phyloP scores from a whole-genome alignment of 2,113 vertebrate genomes.

The Saccopteryx bilineata region DNA sequence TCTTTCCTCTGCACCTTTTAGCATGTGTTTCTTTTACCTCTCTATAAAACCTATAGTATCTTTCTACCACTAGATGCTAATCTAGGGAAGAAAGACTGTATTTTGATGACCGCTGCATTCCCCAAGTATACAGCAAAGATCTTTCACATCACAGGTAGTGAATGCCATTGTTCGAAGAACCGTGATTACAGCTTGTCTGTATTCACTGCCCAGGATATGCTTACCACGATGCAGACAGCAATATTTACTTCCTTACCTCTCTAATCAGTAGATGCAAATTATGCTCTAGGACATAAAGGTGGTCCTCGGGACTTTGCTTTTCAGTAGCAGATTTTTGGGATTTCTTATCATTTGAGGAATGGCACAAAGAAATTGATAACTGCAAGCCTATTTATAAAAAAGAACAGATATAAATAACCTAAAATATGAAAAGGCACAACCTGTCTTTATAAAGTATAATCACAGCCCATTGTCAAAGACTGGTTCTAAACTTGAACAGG shows the following conservation, averaged over 20 bases:
- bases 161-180: neutral
- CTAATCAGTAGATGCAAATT: slow-evolving; percentile 98
- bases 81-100: neutral
- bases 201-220: neutral
- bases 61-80: neutral
- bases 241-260: slow-evolving; percentile 90
- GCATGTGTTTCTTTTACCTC: neutral
- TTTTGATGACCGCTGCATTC: neutral
- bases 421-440: neutral
- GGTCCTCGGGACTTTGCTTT: slow-evolving; percentile 94
- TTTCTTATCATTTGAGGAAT: slow-evolving; percentile 96
- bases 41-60: neutral
- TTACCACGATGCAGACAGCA: neutral
- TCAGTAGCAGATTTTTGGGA: slow-evolving; percentile 92
- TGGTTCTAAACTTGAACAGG: neutral
- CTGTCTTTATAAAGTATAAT: slow-evolving; percentile 17
- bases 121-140: neutral
- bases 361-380: slow-evolving; percentile 97
- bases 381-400: slow-evolving; percentile 92
- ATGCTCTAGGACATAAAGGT: slow-evolving; percentile 97
- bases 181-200: neutral
- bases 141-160: neutral
- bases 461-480: neutral
- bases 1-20: neutral
- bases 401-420: slow-evolving; percentile 30